phyloP scores from a whole-genome alignment of 2,888 invertebrate species.

The Griposia aprilina region DNA sequence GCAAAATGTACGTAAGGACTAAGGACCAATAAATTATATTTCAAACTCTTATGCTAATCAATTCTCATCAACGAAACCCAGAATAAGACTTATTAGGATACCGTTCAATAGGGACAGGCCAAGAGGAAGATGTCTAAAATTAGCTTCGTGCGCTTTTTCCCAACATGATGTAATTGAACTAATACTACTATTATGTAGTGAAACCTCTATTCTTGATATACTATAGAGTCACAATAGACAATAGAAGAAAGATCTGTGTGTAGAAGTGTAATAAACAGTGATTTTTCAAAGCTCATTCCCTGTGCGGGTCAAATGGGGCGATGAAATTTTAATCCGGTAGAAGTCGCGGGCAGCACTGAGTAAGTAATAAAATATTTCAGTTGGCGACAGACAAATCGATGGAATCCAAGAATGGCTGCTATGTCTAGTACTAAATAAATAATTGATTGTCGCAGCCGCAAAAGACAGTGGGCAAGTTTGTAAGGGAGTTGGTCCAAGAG shows the following conservation, averaged over 20 bases:
- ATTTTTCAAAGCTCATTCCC: neutral
- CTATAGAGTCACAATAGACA: neutral
- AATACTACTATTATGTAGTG: neutral
- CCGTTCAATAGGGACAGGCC: neutral
- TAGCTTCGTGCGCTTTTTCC: neutral
- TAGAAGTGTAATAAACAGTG: neutral
- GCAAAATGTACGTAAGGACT: neutral
- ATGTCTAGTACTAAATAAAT: conserved; percentile 59
- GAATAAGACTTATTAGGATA: neutral
- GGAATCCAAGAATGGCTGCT: conserved; percentile 37
- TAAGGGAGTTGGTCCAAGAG: neutral
- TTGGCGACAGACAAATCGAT: conserved; percentile 60
- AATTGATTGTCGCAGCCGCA: conserved; percentile 53
- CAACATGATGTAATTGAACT: neutral
- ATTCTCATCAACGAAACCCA: neutral
- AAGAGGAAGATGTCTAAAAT: neutral
- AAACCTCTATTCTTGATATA: neutral
- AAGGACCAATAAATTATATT: neutral
- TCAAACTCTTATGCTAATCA: neutral
- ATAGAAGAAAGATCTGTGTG: neutral
- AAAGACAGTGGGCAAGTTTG: conserved; percentile 23
- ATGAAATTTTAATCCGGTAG: neutral
- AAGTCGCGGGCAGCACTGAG: neutral
- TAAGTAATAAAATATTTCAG: conserved; percentile 22
- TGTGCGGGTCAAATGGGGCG: neutral